A percentile compares a stretch with the other conserved stretches of the same genome.
Evolutionary conservation across 2,113 vertebrate genomes (phyloP).

Genomic region (Baryphthengus martii): DNA sequence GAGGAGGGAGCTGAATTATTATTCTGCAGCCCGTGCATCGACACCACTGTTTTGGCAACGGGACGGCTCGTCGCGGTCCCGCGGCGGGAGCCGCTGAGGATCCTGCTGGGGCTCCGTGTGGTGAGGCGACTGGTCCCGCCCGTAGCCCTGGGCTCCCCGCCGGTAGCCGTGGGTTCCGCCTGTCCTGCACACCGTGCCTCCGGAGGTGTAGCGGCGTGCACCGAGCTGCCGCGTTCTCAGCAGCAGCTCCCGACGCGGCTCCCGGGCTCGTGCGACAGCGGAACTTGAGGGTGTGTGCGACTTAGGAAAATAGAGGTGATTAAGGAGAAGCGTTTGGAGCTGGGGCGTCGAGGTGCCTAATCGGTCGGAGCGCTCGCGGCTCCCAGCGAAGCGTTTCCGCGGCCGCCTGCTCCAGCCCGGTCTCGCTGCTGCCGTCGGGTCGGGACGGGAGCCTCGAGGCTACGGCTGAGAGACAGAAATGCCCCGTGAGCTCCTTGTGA

Average conservation of each 20-base stretch:
- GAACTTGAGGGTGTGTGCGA: neutral
- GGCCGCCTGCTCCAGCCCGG: neutral
- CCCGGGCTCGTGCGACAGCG: neutral
- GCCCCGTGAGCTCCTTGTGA: neutral
- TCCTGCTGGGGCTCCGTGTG: accelerated
- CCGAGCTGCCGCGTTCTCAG: neutral
- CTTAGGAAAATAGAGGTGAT: neutral
- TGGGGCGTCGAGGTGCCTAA: neutral
- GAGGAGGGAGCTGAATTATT: neutral
- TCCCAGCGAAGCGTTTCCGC: neutral
- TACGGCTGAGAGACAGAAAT: neutral
- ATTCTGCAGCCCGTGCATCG: neutral
- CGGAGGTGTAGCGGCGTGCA: neutral
- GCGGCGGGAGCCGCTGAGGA: neutral
- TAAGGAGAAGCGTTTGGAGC: neutral
- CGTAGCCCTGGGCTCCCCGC: too few species aligned
- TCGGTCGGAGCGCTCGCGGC: neutral
- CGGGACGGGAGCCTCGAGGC: neutral
- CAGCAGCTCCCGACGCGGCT: neutral
- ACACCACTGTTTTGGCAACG: neutral
- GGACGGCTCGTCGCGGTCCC: neutral
- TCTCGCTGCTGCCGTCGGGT: neutral
- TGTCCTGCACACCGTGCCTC: accelerated
- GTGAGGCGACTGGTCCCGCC: accelerated
- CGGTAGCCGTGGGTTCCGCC: neutral